Evolutionary conservation across 2,113 vertebrate genomes (phyloP).

Genomic region (Ceuthmochares aereus): DNA sequence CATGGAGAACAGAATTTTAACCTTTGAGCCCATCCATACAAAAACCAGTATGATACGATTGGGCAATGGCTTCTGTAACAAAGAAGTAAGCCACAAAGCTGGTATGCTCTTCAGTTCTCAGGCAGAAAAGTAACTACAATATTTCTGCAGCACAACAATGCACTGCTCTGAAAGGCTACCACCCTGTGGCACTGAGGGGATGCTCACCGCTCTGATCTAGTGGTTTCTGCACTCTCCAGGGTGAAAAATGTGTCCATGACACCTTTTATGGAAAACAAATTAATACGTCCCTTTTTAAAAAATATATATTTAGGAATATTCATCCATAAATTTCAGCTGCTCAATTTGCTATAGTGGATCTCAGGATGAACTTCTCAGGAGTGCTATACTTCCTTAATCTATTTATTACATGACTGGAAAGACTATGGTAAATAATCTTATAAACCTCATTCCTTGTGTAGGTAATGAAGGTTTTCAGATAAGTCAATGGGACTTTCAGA

Average conservation of each 20-base stretch:
- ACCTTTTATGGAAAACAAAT: neutral
- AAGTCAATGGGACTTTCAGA: neutral
- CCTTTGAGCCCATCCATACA: neutral
- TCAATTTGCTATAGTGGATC: neutral
- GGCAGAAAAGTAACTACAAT: neutral
- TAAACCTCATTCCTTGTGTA: neutral
- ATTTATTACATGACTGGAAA: neutral
- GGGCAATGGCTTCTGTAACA: neutral
- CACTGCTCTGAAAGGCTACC: slow-evolving; percentile 20
- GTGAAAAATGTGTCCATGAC: neutral
- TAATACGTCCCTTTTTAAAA: neutral
- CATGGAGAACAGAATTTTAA: neutral
- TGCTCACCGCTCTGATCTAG: neutral
- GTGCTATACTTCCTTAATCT: neutral
- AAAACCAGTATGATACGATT: neutral
- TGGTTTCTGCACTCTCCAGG: neutral
- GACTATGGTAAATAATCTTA: neutral
- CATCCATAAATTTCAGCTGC: neutral
- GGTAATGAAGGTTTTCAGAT: neutral
- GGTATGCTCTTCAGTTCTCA: neutral
- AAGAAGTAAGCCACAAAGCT: neutral
- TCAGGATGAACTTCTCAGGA: neutral
- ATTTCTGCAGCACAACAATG: neutral
- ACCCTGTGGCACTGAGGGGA: neutral
- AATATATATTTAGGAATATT: neutral